phyloP scores from a whole-genome alignment of 64 coral and sea anemone genomes.

The Pachyseris speciosa region DNA sequence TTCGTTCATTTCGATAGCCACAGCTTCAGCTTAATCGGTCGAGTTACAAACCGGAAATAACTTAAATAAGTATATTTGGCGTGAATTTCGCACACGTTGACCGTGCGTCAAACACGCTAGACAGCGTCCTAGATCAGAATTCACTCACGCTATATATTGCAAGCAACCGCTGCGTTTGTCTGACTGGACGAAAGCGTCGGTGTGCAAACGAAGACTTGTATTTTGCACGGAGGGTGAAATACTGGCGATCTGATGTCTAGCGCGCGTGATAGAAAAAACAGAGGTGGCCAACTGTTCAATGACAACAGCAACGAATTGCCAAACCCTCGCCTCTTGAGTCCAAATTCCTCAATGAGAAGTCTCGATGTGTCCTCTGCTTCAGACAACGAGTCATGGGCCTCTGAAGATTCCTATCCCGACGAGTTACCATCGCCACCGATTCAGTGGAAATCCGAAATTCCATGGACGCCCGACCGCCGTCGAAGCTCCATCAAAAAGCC shows the following conservation, averaged over 20 bases:
- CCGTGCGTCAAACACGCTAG: background rate
- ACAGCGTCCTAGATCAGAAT: background rate
- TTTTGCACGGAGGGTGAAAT: background rate
- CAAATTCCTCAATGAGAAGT: conserved; percentile 26
- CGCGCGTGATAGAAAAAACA: background rate
- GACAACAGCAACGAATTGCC: conserved; percentile 12
- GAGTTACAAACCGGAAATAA: conserved; percentile 5
- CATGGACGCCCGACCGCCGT: conserved; percentile 42
- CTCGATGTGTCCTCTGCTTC: conserved; percentile 41
- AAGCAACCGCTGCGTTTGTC: conserved; percentile 3
- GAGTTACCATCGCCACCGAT: conserved; percentile 15
- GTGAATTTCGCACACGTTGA: background rate
- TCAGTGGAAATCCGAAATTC: conserved; percentile 69
- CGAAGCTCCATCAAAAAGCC: conserved; percentile 89
- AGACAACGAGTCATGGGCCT: conserved; percentile 72
- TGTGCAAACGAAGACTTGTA: conserved; percentile 19
- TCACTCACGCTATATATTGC: conserved; percentile 2
- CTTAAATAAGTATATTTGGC: conserved; percentile 3
- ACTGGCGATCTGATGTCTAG: background rate
- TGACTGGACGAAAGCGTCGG: background rate
- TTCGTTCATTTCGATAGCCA: background rate
- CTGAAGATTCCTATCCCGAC: conserved; percentile 47
- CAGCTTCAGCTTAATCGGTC: background rate
- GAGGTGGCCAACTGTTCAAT: conserved; percentile 23
- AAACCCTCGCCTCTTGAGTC: conserved; percentile 1